Percentiles rank a stretch among this genome's conserved stretches.
These are phyloP conservation scores for Nannospalax galili DNA, from an alignment of 2,113 vertebrate species.

Conservation along the genomic window DNA sequence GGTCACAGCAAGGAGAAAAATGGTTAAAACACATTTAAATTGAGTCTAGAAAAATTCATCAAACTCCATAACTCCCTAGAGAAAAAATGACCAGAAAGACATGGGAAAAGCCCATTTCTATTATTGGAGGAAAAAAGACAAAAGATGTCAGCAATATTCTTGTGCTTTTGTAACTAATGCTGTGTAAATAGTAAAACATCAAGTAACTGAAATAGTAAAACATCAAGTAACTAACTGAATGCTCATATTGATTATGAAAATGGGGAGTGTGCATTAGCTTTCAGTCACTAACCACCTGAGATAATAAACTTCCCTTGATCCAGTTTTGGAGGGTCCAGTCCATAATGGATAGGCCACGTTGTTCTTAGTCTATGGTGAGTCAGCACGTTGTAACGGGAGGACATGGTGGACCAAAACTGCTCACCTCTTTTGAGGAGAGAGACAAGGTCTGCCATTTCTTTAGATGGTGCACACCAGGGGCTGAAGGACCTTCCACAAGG, in stretches of 20 bases:
- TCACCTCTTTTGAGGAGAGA: background rate
- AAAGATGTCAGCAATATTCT: too few relatives aligned
- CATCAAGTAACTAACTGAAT: too few relatives aligned
- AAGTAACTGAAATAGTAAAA: background rate
- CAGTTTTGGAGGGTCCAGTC: background rate
- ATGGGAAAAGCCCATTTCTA: background rate
- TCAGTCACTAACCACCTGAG: too few relatives aligned
- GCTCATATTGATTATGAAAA: background rate
- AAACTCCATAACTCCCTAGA: background rate
- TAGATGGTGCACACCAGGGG: accelerated
- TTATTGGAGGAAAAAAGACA: background rate
- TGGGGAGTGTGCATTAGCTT: too few relatives aligned
- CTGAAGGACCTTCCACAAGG: background rate
- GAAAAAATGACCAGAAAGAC: background rate
- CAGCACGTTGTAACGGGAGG: background rate
- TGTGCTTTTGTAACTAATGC: background rate
- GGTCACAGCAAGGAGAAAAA: background rate
- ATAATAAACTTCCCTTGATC: too few relatives aligned
- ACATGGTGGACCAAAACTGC: too few relatives aligned
- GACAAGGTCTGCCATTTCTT: too few relatives aligned
- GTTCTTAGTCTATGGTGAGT: background rate
- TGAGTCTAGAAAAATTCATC: background rate
- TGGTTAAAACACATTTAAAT: background rate
- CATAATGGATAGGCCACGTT: background rate
- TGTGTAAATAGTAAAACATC: background rate